These are phyloP conservation scores for Panagrolaimus sp. DNA, from an alignment of 1,140 invertebrate species.

Conservation along the genomic window DNA sequence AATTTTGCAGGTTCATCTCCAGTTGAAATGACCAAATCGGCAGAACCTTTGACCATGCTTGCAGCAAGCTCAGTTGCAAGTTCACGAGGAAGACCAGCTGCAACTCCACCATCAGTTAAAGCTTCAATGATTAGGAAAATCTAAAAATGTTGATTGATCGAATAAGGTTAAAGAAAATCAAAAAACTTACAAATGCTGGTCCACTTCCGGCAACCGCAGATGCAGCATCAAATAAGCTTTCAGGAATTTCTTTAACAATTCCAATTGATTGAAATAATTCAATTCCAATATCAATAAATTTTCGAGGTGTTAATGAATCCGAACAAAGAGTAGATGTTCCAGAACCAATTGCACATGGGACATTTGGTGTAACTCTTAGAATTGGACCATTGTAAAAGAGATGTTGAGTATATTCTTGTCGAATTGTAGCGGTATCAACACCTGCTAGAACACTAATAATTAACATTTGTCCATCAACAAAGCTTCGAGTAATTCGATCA, in stretches of 20 bases:
- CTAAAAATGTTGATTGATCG: background rate
- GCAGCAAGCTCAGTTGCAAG: conserved; percentile 29
- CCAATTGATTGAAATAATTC: conserved; percentile 25
- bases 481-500: background rate
- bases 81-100: conserved; percentile 33
- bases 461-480: background rate
- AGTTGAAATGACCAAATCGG: conserved; percentile 22
- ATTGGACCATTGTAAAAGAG: background rate
- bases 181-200: conserved; percentile 37
- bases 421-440: background rate
- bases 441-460: background rate
- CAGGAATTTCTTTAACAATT: conserved; percentile 22
- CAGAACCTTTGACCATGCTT: conserved; percentile 26
- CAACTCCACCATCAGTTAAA: conserved; percentile 39
- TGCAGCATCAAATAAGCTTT: conserved; percentile 37
- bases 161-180: background rate
- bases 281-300: conserved; percentile 14
- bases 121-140: conserved; percentile 41
- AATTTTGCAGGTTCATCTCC: conserved; percentile 24
- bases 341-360: conserved; percentile 23
- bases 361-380: conserved; percentile 34
- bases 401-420: background rate
- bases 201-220: conserved; percentile 33
- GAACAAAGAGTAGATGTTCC: conserved; percentile 16
- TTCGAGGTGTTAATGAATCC: background rate